These are phyloP conservation scores for Colius striatus DNA, from an alignment of 2,113 vertebrate species.

Conservation along the genomic window DNA sequence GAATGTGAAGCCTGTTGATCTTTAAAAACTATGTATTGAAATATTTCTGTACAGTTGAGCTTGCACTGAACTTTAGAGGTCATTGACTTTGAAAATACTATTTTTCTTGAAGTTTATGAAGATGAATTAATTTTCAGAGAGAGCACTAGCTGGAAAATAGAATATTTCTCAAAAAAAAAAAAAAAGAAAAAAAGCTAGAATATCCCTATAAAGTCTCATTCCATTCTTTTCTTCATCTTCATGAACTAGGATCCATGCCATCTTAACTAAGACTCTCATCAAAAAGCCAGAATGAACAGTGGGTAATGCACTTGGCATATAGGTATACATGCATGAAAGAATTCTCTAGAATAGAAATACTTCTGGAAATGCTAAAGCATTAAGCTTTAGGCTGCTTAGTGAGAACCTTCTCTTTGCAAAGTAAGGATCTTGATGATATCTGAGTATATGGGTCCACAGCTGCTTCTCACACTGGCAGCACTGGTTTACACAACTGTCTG, in stretches of 20 bases:
- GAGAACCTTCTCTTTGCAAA: neutral
- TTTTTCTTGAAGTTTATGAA: neutral
- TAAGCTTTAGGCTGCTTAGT: neutral
- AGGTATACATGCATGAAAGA: neutral
- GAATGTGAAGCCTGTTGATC: neutral
- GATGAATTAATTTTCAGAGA: neutral
- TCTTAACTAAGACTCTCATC: neutral
- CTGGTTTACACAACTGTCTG: neutral
- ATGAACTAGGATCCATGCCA: neutral
- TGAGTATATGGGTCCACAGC: neutral
- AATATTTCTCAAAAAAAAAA: too few species aligned
- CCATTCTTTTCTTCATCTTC: neutral
- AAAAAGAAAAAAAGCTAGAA: neutral
- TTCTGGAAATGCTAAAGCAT: neutral
- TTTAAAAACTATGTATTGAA: neutral
- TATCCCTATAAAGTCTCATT: neutral
- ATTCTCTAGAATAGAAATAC: neutral
- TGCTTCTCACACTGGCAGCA: neutral
- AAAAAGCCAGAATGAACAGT: neutral
- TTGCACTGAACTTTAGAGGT: neutral
- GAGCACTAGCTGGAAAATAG: neutral
- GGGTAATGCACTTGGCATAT: neutral
- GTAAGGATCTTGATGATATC: neutral
- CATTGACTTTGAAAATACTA: neutral
- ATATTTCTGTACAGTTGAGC: neutral